Evolutionary conservation across 2,888 invertebrate species (phyloP).

Genomic region (Caenorhabditis imperialis): DNA sequence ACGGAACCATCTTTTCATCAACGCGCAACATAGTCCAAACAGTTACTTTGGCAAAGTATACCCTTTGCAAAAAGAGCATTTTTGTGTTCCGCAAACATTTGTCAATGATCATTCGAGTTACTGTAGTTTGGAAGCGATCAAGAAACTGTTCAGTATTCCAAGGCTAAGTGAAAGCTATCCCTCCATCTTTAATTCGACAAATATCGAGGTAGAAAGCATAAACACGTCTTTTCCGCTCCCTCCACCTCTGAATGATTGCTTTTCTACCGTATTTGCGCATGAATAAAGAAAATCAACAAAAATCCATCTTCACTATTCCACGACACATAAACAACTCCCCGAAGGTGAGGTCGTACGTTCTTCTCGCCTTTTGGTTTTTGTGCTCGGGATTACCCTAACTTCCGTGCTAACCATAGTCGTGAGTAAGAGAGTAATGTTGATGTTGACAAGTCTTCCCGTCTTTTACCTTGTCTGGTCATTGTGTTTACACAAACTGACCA

Average conservation of each 20-base stretch:
- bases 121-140: too few species aligned
- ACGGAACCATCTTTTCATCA: constrained; percentile 9
- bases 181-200: too few species aligned
- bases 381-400: background rate
- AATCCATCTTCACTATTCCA: constrained; percentile 15
- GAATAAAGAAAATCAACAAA: constrained; percentile 49
- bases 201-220: too few species aligned
- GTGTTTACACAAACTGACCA: constrained; percentile 50
- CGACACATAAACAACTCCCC: constrained; percentile 38
- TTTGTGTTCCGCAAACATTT: constrained; percentile 36
- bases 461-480: constrained; percentile 14
- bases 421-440: constrained; percentile 14
- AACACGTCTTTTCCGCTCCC: constrained; percentile 32
- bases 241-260: constrained; percentile 14
- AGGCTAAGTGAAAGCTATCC: constrained; percentile 22
- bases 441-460: constrained; percentile 40
- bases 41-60: constrained; percentile 9
- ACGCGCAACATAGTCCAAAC: constrained; percentile 9
- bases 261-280: constrained; percentile 51
- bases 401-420: constrained; percentile 12
- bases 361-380: constrained; percentile 2
- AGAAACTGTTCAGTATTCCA: constrained; percentile 26
- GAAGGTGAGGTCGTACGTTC: constrained; percentile 8
- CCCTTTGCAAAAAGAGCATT: constrained; percentile 10
- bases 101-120: constrained; percentile 31